Evolutionary conservation across 2,113 vertebrate species (phyloP).

Genomic region (Phylloscopus trochiloides): DNA sequence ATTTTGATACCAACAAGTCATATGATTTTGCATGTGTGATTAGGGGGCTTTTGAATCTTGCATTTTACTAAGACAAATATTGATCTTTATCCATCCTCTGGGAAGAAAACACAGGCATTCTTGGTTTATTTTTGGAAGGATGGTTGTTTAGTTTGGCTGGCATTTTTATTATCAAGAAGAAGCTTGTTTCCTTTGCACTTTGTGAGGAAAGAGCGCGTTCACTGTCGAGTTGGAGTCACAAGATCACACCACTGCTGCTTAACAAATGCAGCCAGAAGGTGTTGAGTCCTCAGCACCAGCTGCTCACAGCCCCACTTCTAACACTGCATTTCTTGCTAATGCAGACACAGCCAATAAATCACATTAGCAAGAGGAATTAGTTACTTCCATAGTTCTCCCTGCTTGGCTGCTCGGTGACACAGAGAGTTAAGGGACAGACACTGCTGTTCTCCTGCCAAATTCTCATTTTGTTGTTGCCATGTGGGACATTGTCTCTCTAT

Average conservation of each 20-base stretch:
- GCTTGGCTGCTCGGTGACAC: neutral
- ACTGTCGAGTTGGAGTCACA: neutral
- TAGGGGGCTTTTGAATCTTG: neutral
- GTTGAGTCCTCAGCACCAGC: neutral
- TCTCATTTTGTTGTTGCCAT: neutral
- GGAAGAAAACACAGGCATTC: neutral
- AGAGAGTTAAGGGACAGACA: neutral
- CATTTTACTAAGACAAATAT: neutral
- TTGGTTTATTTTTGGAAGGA: neutral
- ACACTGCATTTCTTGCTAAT: neutral
- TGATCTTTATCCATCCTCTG: neutral
- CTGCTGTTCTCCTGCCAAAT: neutral
- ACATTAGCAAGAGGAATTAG: neutral
- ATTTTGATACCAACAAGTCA: neutral
- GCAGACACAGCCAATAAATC: neutral
- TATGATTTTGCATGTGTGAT: neutral
- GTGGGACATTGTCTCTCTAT: neutral
- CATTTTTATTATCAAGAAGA: neutral
- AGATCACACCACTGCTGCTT: neutral
- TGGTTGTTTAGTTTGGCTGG: neutral
- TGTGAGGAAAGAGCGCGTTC: neutral
- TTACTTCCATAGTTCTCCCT: neutral
- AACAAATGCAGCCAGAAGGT: neutral
- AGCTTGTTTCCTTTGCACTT: neutral
- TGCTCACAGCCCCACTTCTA: neutral